Evolutionary conservation across 1,140 invertebrate genomes (phyloP), one percentile per base, ranked within the genome.

Genomic region (Streblospio benedicti): DNA sequence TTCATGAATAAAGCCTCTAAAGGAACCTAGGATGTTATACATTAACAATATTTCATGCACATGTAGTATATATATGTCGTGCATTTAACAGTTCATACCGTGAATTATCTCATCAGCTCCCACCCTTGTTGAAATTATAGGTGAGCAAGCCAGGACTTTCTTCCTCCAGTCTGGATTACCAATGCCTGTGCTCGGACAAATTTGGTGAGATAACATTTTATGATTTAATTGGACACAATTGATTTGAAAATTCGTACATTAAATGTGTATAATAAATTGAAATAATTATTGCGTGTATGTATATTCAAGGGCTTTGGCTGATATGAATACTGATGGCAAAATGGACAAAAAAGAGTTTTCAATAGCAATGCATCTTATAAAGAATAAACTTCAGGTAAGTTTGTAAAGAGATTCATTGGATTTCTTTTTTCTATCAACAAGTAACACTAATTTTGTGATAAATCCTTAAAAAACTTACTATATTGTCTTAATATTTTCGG

Each of bases 331-430:
- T 43, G 95, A 99, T 85, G 95, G 95, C 0, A 92, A 91, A 81
- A 89, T 99, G 85, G 90, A 97, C 76, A 85, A 92, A 49, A 88
- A 89, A 71, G 95, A 99, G 79, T 99, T 98, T 76, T 93, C 90
- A 52, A 95, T 98, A 68, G 95, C 95, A 49, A 96, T 94, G 79
- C 95, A 96, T 83, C 82, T 98, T 45, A 97, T 98, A 50, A 92
- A 91, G 76, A 82, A 95, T 56, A 97, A 95, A 79, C 80, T 96
- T 20, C 61, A 32, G 23, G n/a, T n/a, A n/a, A n/a, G n/a, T n/a
- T n/a, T n/a, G n/a, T n/a, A n/a, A n/a, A n/a, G n/a, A n/a, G n/a
- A n/a, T n/a, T n/a, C n/a, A n/a, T n/a, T n/a, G n/a, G n/a, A n/a
- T n/a, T n/a, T n/a, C n/a, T n/a, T n/a, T n/a, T n/a, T n/a, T n/a